Evolutionary conservation across 2,113 vertebrate genomes (phyloP), one percentile per base, ranked within the genome.

Genomic region (Tympanuchus pallidicinctus): DNA sequence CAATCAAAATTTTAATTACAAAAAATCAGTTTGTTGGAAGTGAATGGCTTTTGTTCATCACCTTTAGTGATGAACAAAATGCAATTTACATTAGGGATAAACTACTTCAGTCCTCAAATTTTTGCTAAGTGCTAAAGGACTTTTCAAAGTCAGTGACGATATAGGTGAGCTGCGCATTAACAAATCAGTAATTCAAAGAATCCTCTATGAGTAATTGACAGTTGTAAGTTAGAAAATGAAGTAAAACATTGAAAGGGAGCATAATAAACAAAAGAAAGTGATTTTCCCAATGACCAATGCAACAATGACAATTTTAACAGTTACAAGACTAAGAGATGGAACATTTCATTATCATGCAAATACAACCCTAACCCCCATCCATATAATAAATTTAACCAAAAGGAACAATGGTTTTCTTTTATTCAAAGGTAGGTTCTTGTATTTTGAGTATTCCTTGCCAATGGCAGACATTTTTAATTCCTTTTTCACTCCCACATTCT

Each of bases 401-500:
- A 83, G 50, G 10, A 69, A 57, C 61, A 64, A 36, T 4, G 28
- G 4, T 34, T 2, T 13, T 57, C 4, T 82, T 18, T 50, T 64
- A 65, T 90, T 47, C 27, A 56, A 54, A 27, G 25, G 11, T 18
- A 91, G 34, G 3, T 8, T 20, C 47, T 71, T 87, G 13, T 17
- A 36, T 54, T 89, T 86, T 76, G 8, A 61, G 1, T 66, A 82
- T 88, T 85, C 2, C 27, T 56, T 92, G 64, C 54, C 59, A 85
- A 80, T 42, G 28, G n/a, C 84, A 69, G n/a, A 91, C 45, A 30
- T 36, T 54, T 47, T 87, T 48, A 79, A 70, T 83, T 73, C 27
- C 60, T 70, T 93, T 90, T 86, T 88, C 45, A 88, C 52, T 83
- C 42, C 63, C 34, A 61, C 8, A 54, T 86, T 90, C n/a, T 38